A percentile compares a stretch with the other conserved stretches of the same genome.
Evolutionary conservation across 2,797 vertebrate genomes (phyloP).

Genomic region (Aphelocoma californica): DNA sequence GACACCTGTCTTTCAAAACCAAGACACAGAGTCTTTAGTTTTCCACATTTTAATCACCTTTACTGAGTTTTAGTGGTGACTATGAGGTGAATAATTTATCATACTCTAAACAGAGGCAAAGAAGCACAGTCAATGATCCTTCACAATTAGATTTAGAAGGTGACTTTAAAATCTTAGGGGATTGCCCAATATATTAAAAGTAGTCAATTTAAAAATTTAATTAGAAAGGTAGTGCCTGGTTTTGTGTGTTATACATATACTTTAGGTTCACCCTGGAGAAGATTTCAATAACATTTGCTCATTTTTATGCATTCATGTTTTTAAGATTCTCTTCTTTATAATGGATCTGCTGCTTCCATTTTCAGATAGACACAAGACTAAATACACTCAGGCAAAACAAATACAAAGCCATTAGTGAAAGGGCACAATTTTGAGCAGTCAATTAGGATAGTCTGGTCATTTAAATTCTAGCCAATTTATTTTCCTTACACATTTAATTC

Average conservation of each 20-base stretch:
- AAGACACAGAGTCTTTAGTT: background rate
- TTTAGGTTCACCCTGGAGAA: background rate
- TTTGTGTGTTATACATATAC: background rate
- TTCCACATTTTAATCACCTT: constrained; percentile 27
- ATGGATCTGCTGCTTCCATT: background rate
- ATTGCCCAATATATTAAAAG: constrained; percentile 14
- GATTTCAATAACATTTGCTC: background rate
- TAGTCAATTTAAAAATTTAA: constrained; percentile 15
- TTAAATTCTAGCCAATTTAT: constrained; percentile 29
- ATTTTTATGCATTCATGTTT: background rate
- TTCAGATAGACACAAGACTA: background rate
- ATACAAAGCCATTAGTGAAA: constrained; percentile 21
- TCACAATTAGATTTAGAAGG: constrained; percentile 33
- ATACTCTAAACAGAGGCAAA: constrained; percentile 12
- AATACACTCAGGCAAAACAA: constrained; percentile 4
- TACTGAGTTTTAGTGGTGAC: background rate
- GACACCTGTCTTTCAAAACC: no score
- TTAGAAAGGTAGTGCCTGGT: background rate
- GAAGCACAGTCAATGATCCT: constrained; percentile 20
- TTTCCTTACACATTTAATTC: constrained; percentile 12
- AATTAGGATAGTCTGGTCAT: background rate
- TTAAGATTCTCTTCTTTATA: background rate
- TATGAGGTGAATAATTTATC: constrained; percentile 46
- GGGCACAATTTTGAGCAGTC: background rate
- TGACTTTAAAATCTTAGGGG: constrained; percentile 42